Conservation (phyloP, 1,140 invertebrate species). For the Planococcus citri region DNA sequence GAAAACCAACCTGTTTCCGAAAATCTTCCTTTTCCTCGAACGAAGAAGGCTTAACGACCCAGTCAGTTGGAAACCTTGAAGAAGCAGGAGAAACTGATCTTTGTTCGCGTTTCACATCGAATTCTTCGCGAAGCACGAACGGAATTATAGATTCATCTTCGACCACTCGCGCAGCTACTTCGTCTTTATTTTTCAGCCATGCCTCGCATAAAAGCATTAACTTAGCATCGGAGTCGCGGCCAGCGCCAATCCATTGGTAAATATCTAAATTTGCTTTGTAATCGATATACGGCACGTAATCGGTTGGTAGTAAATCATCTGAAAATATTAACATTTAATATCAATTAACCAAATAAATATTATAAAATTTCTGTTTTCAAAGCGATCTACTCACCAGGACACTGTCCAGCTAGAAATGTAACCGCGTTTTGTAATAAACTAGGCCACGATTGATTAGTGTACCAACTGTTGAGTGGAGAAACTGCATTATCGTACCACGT, state of each 20-base stretch:
- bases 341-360: too few relatives aligned
- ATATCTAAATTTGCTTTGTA: slow-evolving; percentile 58
- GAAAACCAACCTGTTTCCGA: slow-evolving; percentile 49
- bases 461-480: slow-evolving; percentile 72
- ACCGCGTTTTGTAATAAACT: slow-evolving; percentile 60
- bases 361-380: too few relatives aligned
- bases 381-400: slow-evolving; percentile 47
- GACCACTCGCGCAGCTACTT: slow-evolving; percentile 29
- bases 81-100: slow-evolving; percentile 33
- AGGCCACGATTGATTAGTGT: slow-evolving; percentile 30
- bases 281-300: slow-evolving; percentile 87
- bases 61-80: slow-evolving; percentile 53
- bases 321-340: slow-evolving; percentile 16
- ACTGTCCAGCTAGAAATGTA: slow-evolving; percentile 76
- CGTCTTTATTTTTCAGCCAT: slow-evolving; percentile 53
- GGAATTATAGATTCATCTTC: slow-evolving; percentile 10
- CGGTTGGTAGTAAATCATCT: slow-evolving; percentile 56
- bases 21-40: slow-evolving; percentile 65
- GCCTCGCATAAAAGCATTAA: slow-evolving; percentile 57
- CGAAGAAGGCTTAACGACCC: slow-evolving; percentile 67
- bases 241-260: slow-evolving; percentile 93
- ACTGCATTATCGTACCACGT: slow-evolving; percentile 71
- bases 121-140: slow-evolving; percentile 22
- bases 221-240: slow-evolving; percentile 73
- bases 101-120: slow-evolving; percentile 17